Conservation (phyloP, 1,140 invertebrate species). For the Drosophila arizonae region DNA sequence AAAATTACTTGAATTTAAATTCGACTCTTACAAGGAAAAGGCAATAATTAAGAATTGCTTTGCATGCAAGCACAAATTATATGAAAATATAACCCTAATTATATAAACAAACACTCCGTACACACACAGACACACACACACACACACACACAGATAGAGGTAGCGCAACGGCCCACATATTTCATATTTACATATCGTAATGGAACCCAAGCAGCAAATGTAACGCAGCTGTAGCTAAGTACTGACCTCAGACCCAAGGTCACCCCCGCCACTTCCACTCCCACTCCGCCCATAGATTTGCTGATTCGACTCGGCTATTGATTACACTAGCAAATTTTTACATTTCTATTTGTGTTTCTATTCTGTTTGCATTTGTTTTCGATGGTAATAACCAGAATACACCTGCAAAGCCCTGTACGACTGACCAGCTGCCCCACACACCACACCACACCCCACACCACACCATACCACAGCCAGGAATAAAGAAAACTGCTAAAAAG, state of each 20-base stretch:
- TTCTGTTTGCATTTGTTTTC: conserved; percentile 22
- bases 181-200: conserved; percentile 31
- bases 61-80: background rate
- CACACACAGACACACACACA: too few species aligned
- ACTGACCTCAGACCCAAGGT: background rate
- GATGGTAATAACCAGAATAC: conserved; percentile 39
- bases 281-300: background rate
- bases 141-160: background rate
- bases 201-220: conserved; percentile 1
- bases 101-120: background rate
- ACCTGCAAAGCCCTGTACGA: conserved; percentile 14
- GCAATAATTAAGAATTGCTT: background rate
- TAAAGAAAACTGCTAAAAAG: too few species aligned
- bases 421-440: too few species aligned
- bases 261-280: background rate
- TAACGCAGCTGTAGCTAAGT: conserved; percentile 30
- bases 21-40: too few species aligned
- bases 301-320: conserved; percentile 22
- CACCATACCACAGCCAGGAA: too few species aligned
- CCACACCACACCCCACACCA: too few species aligned
- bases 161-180: background rate
- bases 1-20: too few species aligned
- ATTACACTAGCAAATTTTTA: conserved; percentile 18
- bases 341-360: conserved; percentile 8
- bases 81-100: conserved; percentile 1